phyloP scores from a whole-genome alignment of 2,113 vertebrate genomes.

The Stegostoma tigrinum region DNA sequence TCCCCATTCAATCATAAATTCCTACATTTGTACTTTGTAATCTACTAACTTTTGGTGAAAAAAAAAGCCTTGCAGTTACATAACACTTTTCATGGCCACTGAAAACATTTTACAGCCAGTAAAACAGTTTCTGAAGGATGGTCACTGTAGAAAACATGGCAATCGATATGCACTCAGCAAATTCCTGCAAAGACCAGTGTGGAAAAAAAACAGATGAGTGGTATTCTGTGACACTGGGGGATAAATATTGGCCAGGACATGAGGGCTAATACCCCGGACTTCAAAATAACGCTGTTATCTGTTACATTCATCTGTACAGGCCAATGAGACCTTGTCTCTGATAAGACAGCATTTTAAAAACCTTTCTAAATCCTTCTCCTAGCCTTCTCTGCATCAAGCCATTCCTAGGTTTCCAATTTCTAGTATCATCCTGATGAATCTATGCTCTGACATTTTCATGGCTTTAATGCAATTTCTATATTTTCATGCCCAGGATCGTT shows the following conservation, averaged over 20 bases:
- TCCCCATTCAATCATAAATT: neutral
- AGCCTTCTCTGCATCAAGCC: neutral
- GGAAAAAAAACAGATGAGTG: neutral
- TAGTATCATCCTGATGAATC: neutral
- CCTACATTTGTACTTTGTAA: neutral
- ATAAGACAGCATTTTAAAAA: neutral
- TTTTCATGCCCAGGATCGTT: neutral
- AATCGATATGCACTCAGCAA: neutral
- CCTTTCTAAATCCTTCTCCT: neutral
- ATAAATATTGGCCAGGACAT: neutral
- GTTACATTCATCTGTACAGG: neutral
- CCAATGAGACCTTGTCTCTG: neutral
- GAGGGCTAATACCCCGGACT: neutral
- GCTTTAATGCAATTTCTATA: neutral
- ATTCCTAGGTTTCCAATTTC: neutral
- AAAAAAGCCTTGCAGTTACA: too few species aligned
- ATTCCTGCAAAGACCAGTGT: neutral
- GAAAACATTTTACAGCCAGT: neutral
- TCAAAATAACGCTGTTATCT: neutral
- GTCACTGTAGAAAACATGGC: neutral
- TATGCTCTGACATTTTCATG: neutral
- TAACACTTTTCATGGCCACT: neutral
- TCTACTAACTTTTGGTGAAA: neutral
- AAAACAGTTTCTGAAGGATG: too few species aligned
- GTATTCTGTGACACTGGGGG: neutral